phyloP scores from a whole-genome alignment of 2,113 vertebrate genomes.

The Candoia aspera region DNA sequence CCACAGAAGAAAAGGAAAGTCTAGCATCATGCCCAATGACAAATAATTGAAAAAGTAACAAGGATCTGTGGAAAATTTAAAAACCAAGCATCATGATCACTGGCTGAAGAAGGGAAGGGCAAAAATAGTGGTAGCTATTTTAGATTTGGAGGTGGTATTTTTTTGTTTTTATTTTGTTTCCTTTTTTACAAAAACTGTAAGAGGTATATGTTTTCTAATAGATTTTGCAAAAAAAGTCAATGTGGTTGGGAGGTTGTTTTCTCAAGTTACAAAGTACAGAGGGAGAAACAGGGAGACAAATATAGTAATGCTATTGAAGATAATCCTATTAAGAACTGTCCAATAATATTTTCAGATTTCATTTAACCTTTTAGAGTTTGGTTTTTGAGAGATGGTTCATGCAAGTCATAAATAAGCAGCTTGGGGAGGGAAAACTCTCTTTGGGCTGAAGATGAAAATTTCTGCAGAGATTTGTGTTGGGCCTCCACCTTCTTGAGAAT shows the following conservation, averaged over 20 bases:
- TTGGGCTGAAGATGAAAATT: background rate
- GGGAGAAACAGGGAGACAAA: background rate
- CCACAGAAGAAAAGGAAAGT: background rate
- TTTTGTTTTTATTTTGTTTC: background rate
- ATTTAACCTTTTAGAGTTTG: background rate
- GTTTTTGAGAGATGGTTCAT: background rate
- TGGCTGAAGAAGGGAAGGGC: background rate
- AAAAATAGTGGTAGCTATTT: background rate
- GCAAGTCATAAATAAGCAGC: background rate
- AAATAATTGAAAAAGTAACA: background rate
- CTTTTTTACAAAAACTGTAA: background rate
- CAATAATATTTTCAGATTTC: background rate
- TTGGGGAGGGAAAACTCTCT: background rate
- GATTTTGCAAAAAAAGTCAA: background rate
- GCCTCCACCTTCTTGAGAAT: no score
- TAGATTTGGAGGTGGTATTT: background rate
- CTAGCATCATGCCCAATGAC: background rate
- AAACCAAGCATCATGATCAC: background rate
- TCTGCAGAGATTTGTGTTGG: background rate
- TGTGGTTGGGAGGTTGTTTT: background rate
- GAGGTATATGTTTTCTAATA: background rate
- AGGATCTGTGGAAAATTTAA: background rate
- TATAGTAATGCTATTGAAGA: background rate
- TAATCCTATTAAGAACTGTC: background rate
- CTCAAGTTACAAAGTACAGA: background rate